These are phyloP conservation scores for Torymus aiolomorphi DNA, from an alignment of 2,888 invertebrate genomes.

Conservation along the genomic window DNA sequence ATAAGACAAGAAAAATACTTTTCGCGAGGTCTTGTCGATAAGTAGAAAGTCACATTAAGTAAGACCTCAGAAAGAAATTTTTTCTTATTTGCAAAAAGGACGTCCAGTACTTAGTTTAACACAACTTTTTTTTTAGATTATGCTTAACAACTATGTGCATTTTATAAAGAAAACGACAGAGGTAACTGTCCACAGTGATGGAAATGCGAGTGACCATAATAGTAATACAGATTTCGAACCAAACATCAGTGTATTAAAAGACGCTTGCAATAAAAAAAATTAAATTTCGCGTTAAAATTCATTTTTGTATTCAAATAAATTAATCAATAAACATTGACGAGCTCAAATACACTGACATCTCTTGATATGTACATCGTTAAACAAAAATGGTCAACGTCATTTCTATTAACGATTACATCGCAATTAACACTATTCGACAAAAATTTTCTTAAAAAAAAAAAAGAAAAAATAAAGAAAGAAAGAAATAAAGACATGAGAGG, in stretches of 20 bases:
- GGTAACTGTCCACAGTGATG: background rate
- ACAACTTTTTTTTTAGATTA: constrained; percentile 13
- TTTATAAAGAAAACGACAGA: constrained; percentile 17
- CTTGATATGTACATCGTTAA: constrained; percentile 28
- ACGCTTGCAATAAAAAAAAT: background rate
- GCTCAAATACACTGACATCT: constrained; percentile 11
- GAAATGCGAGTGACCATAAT: constrained; percentile 19
- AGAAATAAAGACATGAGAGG: too few species aligned
- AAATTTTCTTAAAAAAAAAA: constrained; percentile 10
- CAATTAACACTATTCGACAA: background rate
- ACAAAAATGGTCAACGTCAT: constrained; percentile 14
- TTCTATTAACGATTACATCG: background rate
- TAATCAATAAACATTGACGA: background rate
- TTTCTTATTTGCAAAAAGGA: constrained; percentile 6
- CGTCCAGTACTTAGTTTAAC: constrained; percentile 17
- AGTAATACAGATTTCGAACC: constrained; percentile 16
- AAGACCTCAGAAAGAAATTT: constrained; percentile 33
- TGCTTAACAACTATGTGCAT: constrained; percentile 31
- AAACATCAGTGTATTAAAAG: constrained; percentile 7
- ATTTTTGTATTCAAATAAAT: constrained; percentile 3
- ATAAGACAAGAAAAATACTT: constrained; percentile 36
- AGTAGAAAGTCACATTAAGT: constrained; percentile 33
- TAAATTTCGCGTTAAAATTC: background rate
- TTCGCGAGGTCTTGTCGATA: constrained; percentile 40
- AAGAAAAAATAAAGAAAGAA: constrained; percentile 1